These are phyloP conservation scores for Dicrostonyx torquatus DNA, from an alignment of 2,797 vertebrate species.

Conservation along the genomic window DNA sequence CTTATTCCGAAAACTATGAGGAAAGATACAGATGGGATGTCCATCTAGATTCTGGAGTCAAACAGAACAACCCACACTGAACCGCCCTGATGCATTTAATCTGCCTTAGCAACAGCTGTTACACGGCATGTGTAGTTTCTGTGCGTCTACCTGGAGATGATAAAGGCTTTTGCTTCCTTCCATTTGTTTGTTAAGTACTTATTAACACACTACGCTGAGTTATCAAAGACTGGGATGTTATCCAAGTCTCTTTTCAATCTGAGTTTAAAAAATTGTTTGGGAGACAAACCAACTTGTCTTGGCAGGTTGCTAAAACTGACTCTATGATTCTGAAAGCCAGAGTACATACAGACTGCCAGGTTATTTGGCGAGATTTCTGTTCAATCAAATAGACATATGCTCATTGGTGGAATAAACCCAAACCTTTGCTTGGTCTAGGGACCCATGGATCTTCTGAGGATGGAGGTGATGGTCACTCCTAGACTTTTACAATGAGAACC, in stretches of 20 bases:
- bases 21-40: neutral
- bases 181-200: constrained; percentile 9
- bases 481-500: neutral
- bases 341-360: constrained; percentile 66
- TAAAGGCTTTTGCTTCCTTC: neutral
- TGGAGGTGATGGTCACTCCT: neutral
- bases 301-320: constrained; percentile 54
- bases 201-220: constrained; percentile 9
- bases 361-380: constrained; percentile 72
- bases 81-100: neutral
- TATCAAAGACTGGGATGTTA: constrained; percentile 49
- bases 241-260: constrained; percentile 58
- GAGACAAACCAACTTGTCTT: constrained; percentile 62
- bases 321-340: constrained; percentile 52
- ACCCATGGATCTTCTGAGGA: neutral
- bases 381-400: constrained; percentile 64
- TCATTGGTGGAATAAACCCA: constrained; percentile 44
- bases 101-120: neutral
- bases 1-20: neutral
- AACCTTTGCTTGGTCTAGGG: neutral
- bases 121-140: neutral
- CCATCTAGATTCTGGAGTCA: neutral
- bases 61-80: neutral
- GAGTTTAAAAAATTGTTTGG: constrained; percentile 59
- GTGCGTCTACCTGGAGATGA: neutral